Evolutionary conservation across 2,113 vertebrate species (phyloP).

Genomic region (Misgurnus mizolepis): DNA sequence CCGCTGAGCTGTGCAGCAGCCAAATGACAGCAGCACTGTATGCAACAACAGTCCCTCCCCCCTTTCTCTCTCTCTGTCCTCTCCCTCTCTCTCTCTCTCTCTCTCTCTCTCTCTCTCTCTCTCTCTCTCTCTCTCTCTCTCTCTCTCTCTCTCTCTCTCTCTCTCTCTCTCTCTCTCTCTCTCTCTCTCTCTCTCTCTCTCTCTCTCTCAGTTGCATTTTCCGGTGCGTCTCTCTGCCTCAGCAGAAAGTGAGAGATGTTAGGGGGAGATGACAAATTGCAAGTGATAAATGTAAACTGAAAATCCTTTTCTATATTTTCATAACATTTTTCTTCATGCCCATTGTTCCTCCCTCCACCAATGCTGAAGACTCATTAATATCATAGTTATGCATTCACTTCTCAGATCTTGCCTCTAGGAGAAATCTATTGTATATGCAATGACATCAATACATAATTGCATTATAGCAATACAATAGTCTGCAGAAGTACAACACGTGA

Average conservation of each 20-base stretch:
- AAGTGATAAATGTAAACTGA: conserved; percentile 27
- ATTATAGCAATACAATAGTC: too few species aligned
- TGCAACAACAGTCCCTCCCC: conserved; percentile 68
- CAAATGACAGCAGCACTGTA: conserved; percentile 76
- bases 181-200: conserved; percentile 42
- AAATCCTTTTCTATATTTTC: conserved; percentile 49
- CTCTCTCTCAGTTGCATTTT: conserved; percentile 57
- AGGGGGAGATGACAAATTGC: conserved; percentile 53
- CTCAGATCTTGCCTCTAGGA: not conserved
- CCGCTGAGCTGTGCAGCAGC: conserved; percentile 73
- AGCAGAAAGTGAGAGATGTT: conserved; percentile 63
- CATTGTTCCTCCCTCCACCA: conserved; percentile 72
- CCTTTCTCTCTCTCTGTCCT: conserved; percentile 54
- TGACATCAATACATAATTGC: not conserved
- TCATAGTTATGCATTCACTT: conserved; percentile 51
- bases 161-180: conserved; percentile 47
- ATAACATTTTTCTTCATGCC: conserved; percentile 57
- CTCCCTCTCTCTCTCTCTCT: conserved; percentile 46
- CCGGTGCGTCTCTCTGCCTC: conserved; percentile 66
- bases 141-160: conserved; percentile 57
- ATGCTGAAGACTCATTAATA: conserved; percentile 58
- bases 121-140: conserved; percentile 45
- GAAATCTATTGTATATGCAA: not conserved
- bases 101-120: conserved; percentile 45
- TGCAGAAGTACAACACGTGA: too few species aligned